These are phyloP conservation scores for Drosophila anomalata DNA, from an alignment of 2,888 invertebrate genomes.

Conservation along the genomic window DNA sequence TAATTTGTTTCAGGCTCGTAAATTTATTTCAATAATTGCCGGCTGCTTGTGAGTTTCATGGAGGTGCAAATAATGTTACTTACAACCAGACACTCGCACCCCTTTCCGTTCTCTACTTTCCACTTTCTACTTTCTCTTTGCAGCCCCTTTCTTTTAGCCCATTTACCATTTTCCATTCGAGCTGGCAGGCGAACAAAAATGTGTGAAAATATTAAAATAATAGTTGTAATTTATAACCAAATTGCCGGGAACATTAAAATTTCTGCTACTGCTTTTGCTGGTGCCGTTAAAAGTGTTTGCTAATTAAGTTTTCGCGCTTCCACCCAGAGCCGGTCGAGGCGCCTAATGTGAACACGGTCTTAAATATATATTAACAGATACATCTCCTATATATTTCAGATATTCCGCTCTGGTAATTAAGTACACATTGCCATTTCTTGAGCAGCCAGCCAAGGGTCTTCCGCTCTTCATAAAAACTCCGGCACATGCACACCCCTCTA, in stretches of 20 bases:
- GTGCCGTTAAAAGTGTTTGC: slow-evolving; percentile 52
- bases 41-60: slow-evolving; percentile 40
- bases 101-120: slow-evolving; percentile 1
- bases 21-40: slow-evolving; percentile 67
- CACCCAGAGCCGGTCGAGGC: not conserved
- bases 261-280: slow-evolving; percentile 31
- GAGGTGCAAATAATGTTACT: slow-evolving; percentile 55
- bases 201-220: slow-evolving; percentile 61
- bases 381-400: slow-evolving; percentile 10
- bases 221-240: slow-evolving; percentile 61
- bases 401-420: slow-evolving; percentile 14
- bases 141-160: not conserved
- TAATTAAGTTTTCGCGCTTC: slow-evolving; percentile 48
- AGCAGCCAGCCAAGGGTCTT: slow-evolving; percentile 1
- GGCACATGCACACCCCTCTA: slow-evolving; percentile 62
- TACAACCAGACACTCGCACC: slow-evolving; percentile 42
- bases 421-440: slow-evolving; percentile 5
- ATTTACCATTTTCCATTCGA: slow-evolving; percentile 1
- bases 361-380: slow-evolving; percentile 24
- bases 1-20: slow-evolving; percentile 47
- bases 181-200: slow-evolving; percentile 36
- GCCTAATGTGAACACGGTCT: slow-evolving; percentile 25
- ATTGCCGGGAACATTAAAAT: slow-evolving; percentile 46
- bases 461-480: slow-evolving; percentile 34
- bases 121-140: slow-evolving; percentile 8